Evolutionary conservation across 2,888 invertebrate species (phyloP).

Genomic region (Terebella lapidaria): DNA sequence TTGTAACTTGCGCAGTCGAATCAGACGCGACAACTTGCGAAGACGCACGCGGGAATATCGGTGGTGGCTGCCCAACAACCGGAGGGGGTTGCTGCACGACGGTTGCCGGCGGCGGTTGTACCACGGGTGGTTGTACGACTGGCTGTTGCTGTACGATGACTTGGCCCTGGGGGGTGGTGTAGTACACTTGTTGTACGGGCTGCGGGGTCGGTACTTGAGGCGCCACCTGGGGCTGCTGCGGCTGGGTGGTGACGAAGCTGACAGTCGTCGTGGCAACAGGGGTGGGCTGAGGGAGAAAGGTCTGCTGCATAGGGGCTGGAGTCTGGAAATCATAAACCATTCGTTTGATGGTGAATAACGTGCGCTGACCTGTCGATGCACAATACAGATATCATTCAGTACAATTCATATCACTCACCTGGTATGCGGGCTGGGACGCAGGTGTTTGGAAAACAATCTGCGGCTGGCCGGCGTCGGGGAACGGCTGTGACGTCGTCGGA

Average conservation of each 20-base stretch:
- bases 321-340: not conserved
- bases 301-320: not conserved
- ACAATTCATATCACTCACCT: no score
- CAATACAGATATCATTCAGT: not conserved
- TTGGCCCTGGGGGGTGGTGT: constrained; percentile 19
- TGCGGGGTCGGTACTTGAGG: not conserved
- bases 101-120: no score
- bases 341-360: not conserved
- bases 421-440: no score
- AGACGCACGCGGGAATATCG: no score
- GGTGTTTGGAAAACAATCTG: no score
- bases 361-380: not conserved
- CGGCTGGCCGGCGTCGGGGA: not conserved
- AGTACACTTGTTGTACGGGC: constrained; percentile 15
- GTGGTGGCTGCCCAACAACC: no score
- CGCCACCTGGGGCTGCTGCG: not conserved
- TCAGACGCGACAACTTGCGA: constrained; percentile 6
- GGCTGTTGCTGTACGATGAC: constrained; percentile 6
- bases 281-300: not conserved
- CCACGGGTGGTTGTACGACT: constrained; percentile 1
- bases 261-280: not conserved
- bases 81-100: no score
- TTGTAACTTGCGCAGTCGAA: not conserved
- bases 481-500: not conserved
- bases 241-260: not conserved